phyloP scores from a whole-genome alignment of 2,113 vertebrate species.

The Pogona vitticeps region DNA sequence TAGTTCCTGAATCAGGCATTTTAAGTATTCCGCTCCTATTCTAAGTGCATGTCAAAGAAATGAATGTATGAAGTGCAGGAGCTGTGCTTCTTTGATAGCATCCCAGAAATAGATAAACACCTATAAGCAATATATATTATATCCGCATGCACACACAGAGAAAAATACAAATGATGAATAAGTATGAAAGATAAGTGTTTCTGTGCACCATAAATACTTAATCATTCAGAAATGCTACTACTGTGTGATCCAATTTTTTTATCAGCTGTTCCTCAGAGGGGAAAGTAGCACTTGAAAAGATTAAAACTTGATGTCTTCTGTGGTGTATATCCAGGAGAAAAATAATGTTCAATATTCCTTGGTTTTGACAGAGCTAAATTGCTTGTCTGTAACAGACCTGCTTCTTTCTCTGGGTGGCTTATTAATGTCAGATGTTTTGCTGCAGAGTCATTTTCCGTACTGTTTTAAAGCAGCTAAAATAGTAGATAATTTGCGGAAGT shows the following conservation, averaged over 20 bases:
- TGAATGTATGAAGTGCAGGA: neutral
- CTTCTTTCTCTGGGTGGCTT: slow-evolving; percentile 39
- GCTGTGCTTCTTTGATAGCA: neutral
- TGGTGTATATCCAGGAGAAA: neutral
- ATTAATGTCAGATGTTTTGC: slow-evolving; percentile 27
- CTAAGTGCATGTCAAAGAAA: neutral
- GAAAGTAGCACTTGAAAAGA: slow-evolving; percentile 43
- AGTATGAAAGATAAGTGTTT: neutral
- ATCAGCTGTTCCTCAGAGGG: slow-evolving; percentile 41
- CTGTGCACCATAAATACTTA: slow-evolving; percentile 9
- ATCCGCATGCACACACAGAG: neutral
- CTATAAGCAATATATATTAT: neutral
- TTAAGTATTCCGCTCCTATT: neutral
- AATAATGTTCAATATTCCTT: slow-evolving; percentile 40
- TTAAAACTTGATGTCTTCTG: slow-evolving; percentile 32
- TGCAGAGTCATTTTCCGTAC: slow-evolving; percentile 23
- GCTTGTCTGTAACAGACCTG: slow-evolving; percentile 19
- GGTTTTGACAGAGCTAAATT: slow-evolving; percentile 24
- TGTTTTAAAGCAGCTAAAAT: slow-evolving; percentile 42
- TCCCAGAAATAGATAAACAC: neutral
- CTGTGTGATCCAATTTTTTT: slow-evolving; percentile 5
- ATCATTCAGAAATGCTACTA: slow-evolving; percentile 25
- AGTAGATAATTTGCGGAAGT: slow-evolving; percentile 7
- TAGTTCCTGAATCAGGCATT: neutral
- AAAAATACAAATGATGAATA: slow-evolving; percentile 23